Conservation (phyloP, 2,797 vertebrate species). For the Hylomyscus alleni region DNA sequence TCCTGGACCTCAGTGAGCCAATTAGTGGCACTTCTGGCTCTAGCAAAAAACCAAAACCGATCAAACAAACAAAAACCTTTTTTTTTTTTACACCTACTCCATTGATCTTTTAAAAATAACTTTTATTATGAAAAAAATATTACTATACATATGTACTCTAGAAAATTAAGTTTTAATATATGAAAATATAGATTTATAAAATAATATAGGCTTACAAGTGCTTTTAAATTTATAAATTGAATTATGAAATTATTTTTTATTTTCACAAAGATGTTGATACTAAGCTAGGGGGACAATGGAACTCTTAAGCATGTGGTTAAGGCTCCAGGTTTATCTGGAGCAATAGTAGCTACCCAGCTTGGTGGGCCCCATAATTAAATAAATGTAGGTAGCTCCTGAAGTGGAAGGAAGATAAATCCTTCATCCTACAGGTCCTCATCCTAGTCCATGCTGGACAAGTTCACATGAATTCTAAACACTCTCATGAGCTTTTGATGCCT, state of each 20-base stretch:
- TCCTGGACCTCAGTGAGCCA: neutral
- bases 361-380: neutral
- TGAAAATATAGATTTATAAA: neutral
- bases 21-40: neutral
- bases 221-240: neutral
- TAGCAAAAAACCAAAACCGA: neutral
- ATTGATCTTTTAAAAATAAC: neutral
- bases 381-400: neutral
- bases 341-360: neutral
- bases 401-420: neutral
- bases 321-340: neutral
- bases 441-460: neutral
- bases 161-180: neutral
- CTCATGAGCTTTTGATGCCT: neutral
- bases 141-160: neutral
- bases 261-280: neutral
- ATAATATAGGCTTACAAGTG: neutral
- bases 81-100: neutral
- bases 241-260: constrained; percentile 23
- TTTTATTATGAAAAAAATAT: constrained; percentile 8
- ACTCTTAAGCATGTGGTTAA: neutral
- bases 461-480: neutral
- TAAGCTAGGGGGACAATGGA: neutral
- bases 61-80: too few relatives aligned
- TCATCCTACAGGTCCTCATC: neutral